Conservation (phyloP, 2,888 invertebrate genomes). For the Seira sanloemensis region DNA sequence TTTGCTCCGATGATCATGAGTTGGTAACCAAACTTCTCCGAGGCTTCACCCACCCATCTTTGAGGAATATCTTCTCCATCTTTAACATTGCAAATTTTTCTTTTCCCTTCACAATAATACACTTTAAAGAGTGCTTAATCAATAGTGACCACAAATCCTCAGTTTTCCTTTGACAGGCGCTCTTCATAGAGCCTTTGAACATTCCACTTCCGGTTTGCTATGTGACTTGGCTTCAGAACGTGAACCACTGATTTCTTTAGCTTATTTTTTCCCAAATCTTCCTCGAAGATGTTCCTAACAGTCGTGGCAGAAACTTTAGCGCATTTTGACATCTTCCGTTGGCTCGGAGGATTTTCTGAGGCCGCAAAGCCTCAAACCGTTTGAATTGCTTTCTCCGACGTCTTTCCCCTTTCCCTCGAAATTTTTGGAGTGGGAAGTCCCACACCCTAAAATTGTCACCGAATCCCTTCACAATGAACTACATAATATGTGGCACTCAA, state of each 20-base stretch:
- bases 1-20: constrained; percentile 32
- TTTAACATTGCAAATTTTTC: constrained; percentile 25
- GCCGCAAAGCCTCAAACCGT: background rate
- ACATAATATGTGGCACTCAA: background rate
- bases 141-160: constrained; percentile 28
- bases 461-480: constrained; percentile 1
- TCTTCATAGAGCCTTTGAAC: background rate
- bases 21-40: constrained; percentile 26
- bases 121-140: constrained; percentile 37
- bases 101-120: constrained; percentile 3
- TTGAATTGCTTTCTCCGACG: background rate
- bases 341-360: background rate
- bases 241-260: background rate
- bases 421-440: constrained; percentile 5
- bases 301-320: too few species aligned
- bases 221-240: background rate
- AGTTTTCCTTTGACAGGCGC: background rate
- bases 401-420: background rate
- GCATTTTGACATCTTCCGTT: too few species aligned
- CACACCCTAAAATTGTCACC: background rate
- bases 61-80: constrained; percentile 6
- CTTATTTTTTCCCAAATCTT: background rate
- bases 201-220: background rate
- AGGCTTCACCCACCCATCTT: background rate
- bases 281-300: background rate